These are phyloP conservation scores for Pseudococcus jackbeardsleyi DNA, from an alignment of 2,888 invertebrate genomes.

Conservation along the genomic window DNA sequence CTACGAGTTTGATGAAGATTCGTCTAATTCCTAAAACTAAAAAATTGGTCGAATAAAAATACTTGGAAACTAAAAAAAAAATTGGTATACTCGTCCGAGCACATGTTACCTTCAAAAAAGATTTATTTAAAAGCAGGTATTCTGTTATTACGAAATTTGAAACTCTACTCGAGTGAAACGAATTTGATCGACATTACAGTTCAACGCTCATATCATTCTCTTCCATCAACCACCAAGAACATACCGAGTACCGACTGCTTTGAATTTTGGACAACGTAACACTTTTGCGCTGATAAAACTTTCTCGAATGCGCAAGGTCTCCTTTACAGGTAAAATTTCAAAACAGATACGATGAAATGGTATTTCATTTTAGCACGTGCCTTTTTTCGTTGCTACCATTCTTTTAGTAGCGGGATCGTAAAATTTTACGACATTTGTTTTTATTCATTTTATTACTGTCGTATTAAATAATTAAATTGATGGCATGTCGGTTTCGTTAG, in stretches of 20 bases:
- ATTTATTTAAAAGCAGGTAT: not conserved
- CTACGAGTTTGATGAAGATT: no score
- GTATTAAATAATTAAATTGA: not conserved
- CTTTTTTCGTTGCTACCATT: constrained; percentile 25
- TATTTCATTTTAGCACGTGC: constrained; percentile 51
- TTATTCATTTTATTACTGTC: not conserved
- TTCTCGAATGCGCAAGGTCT: constrained; percentile 37
- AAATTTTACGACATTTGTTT: constrained; percentile 48
- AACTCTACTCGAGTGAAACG: not conserved
- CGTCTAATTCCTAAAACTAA: no score
- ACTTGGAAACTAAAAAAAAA: no score
- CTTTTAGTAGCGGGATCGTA: constrained; percentile 11
- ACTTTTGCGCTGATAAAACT: constrained; percentile 39
- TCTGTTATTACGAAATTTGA: not conserved
- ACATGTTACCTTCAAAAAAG: not conserved
- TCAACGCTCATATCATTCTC: not conserved
- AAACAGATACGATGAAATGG: not conserved
- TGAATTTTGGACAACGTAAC: not conserved
- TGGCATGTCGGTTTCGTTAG: not conserved
- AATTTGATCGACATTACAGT: not conserved
- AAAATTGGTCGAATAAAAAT: no score
- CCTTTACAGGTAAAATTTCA: constrained; percentile 37
- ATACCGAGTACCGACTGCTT: not conserved
- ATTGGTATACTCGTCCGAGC: no score
- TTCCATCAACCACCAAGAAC: not conserved